These are phyloP conservation scores for Pelobates cultripes DNA, from an alignment of 2,797 vertebrate genomes.

Conservation along the genomic window DNA sequence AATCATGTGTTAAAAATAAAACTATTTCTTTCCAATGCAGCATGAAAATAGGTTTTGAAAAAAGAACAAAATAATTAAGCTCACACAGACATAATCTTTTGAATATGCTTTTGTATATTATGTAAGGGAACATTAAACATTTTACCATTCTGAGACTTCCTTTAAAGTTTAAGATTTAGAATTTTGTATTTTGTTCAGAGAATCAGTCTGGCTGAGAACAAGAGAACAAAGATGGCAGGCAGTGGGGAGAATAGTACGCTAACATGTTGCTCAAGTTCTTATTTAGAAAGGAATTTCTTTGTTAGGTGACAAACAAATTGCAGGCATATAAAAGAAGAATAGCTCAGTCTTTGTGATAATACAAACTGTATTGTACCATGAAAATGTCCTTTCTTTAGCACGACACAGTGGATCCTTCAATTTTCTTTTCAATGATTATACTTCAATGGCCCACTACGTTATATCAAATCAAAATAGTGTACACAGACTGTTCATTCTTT, in stretches of 20 bases:
- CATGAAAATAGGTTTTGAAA: not conserved
- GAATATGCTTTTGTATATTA: not conserved
- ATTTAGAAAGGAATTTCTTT: slow-evolving; percentile 45
- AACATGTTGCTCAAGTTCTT: slow-evolving; percentile 32
- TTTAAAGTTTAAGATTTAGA: not conserved
- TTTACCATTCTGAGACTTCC: not conserved
- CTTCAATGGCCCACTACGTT: slow-evolving; percentile 29
- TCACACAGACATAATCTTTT: not conserved
- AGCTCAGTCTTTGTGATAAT: slow-evolving; percentile 34
- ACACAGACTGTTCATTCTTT: slow-evolving; percentile 27
- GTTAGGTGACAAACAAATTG: slow-evolving; percentile 54
- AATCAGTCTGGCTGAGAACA: slow-evolving; percentile 25
- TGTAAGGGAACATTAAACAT: not conserved
- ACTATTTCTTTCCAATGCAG: too few relatives aligned
- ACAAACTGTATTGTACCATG: slow-evolving; percentile 47
- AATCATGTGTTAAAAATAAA: too few relatives aligned
- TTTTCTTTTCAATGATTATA: slow-evolving; percentile 44
- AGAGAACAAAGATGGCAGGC: slow-evolving; percentile 44
- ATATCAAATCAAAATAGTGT: slow-evolving; percentile 42
- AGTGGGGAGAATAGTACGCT: slow-evolving; percentile 31
- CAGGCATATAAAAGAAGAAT: slow-evolving; percentile 42
- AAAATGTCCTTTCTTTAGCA: slow-evolving; percentile 39
- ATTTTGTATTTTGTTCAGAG: slow-evolving; percentile 7
- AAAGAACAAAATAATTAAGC: not conserved
- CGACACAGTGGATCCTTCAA: slow-evolving; percentile 47